These are phyloP conservation scores for Lepus townsendii DNA, from an alignment of 2,797 vertebrate genomes.

Conservation along the genomic window DNA sequence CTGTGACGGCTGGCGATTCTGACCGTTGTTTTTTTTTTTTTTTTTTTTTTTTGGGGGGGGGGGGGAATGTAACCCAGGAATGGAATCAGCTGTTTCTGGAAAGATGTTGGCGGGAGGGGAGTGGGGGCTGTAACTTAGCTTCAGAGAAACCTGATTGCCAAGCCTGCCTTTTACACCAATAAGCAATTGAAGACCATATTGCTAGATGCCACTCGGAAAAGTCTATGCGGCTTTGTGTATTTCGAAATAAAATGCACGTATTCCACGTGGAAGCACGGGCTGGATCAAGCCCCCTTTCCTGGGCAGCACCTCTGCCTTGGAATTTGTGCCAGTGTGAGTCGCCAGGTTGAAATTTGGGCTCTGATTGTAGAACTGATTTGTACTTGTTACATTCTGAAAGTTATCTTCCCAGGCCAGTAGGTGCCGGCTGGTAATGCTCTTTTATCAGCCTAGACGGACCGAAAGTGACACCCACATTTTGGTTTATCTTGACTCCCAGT, in stretches of 20 bases:
- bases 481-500: slow-evolving; percentile 34
- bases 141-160: not conserved
- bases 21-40: not conserved
- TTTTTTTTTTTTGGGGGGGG: too few relatives aligned
- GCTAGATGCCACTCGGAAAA: not conserved
- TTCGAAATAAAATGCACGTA: not conserved
- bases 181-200: not conserved
- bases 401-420: slow-evolving; percentile 60
- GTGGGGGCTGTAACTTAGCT: not conserved
- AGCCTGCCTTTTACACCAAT: not conserved
- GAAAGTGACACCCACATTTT: slow-evolving; percentile 42
- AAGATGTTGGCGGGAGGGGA: not conserved
- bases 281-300: not conserved
- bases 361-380: slow-evolving; percentile 75
- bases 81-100: not conserved
- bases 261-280: not conserved
- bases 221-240: not conserved
- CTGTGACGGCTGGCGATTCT: not conserved
- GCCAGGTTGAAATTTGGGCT: slow-evolving; percentile 49
- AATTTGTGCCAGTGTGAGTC: not conserved
- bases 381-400: slow-evolving; percentile 15
- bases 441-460: slow-evolving; percentile 48
- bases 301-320: not conserved
- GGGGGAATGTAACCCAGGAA: not conserved
- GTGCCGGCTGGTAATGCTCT: slow-evolving; percentile 40